Evolutionary conservation across 1,140 invertebrate genomes (phyloP), one percentile per base, ranked within the genome.

Genomic region (Drosophila tropicalis): DNA sequence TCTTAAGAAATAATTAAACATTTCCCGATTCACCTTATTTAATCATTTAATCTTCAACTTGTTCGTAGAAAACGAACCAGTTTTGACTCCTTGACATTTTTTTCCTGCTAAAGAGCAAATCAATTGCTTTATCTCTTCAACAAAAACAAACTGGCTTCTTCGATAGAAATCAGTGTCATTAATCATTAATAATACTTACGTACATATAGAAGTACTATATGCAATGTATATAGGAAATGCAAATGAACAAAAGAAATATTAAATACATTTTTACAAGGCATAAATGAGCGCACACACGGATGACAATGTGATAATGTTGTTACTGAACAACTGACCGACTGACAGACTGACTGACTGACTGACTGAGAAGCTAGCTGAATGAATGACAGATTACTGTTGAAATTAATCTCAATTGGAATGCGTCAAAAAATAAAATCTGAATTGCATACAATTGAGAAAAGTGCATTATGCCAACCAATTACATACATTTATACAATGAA

Each of bases 401-500:
- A 87, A 86, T 86, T 83, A 86, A 86, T 86, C 84, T 87, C 67
- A 87, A 87, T 85, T 79, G 72, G 19, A 75, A 62, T 68, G 79
- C 62, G 65, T 67, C 44, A 12, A 51, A 51, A 44, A 22, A 51
- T 51, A 51, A 12, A 51, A 51, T 51, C 44, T 22, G 17, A 22
- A 12, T n/a, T 58, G 32, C 56, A 34, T 34, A 34, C 29, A 36
- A 36, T 58, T 36, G 56, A 36, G 56, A 51, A 51, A 51, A 17
- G 32, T 39, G 56, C 56, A 58, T 58, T 58, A 58, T 58, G 56
- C 34, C 13, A 22, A n/a, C 10, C 15, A 39, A 58, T 58, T 51
- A 22, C 17, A 60, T 58, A 29, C 1, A 29, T n/a, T n/a, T n/a
- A n/a, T 57, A 57, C 22, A 57, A 57, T 57, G 13, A 22, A 10